Evolutionary conservation across 2,888 invertebrate species (phyloP), one percentile per base, ranked within the genome.

Genomic region (Euplagia quadripunctaria): DNA sequence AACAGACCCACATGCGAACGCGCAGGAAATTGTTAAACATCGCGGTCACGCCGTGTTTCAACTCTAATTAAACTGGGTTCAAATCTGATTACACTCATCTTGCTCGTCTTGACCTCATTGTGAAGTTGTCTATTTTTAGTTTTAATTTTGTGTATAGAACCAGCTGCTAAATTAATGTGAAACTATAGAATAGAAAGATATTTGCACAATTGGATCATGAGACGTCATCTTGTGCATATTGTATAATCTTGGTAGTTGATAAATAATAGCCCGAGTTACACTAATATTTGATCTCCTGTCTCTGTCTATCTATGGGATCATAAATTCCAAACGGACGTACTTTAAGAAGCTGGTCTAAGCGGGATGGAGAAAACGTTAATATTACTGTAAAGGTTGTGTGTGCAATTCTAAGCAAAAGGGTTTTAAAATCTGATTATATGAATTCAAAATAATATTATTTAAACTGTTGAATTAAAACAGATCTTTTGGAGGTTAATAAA

Each of bases 21-120:
- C 90, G 87, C 94, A 94, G 95, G 95, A 94, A 93, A 88, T 93
- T 84, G 90, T 91, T 92, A 90, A 92, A 91, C 90, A 89, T 85
- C 85, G 88, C 87, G 88, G 91, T 90, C 89, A 89, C 86, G 91
- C 88, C 86, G 88, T 91, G 90, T 93, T 93, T 91, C 88, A 90
- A 88, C 88, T 90, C 89, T 91, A 91, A 94, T 94, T 94, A 94
- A 92, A 94, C 85, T 87, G 85, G 85, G 88, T 88, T 87, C 87
- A 89, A 90, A 88, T 90, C 87, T 89, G 90, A 92, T 91, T 91
- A 88, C 86, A 87, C 86, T 88, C 86, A 85, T 87, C 85, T 85
- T 78, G 76, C 74, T 76, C 72, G 70, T 74, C 73, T 77, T 79
- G 79, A 79, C 78, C 75, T 79, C 71, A 68, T 79, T 78, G 73